phyloP scores from a whole-genome alignment of 1,140 invertebrate genomes.

The Aplysia californica region DNA sequence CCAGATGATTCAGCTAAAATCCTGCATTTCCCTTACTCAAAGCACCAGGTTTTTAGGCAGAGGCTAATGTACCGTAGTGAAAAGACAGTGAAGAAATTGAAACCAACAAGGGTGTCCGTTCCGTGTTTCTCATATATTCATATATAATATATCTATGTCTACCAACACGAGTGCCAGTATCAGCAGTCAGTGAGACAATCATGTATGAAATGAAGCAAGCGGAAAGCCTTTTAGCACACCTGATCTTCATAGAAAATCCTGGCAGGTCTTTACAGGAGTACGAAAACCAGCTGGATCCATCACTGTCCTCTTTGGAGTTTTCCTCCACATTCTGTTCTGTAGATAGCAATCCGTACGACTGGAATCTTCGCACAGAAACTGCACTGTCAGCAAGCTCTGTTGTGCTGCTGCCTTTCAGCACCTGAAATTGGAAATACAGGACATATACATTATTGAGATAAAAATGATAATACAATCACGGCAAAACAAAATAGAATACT shows the following conservation, averaged over 20 bases:
- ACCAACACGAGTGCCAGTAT: not conserved
- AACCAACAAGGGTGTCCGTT: no score
- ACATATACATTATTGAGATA: not conserved
- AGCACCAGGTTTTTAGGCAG: no score
- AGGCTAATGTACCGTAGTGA: no score
- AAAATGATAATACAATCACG: not conserved
- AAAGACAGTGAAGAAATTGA: no score
- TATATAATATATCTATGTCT: not conserved
- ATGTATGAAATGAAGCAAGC: not conserved
- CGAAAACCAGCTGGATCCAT: slow-evolving; percentile 21
- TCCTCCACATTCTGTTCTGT: not conserved
- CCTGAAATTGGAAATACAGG: not conserved
- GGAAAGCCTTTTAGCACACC: slow-evolving; percentile 1
- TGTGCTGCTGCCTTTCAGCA: slow-evolving; percentile 5
- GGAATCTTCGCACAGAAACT: slow-evolving; percentile 33
- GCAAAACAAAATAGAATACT: not conserved
- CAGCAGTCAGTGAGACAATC: not conserved
- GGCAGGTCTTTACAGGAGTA: slow-evolving; percentile 26
- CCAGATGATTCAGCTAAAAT: no score
- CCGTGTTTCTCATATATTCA: no score
- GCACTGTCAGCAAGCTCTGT: slow-evolving; percentile 6
- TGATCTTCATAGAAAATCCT: slow-evolving; percentile 24
- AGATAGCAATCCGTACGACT: slow-evolving; percentile 28
- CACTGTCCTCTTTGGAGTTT: not conserved
- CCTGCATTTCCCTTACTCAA: no score